phyloP scores from a whole-genome alignment of 2,888 invertebrate genomes.

The Noctua janthe region DNA sequence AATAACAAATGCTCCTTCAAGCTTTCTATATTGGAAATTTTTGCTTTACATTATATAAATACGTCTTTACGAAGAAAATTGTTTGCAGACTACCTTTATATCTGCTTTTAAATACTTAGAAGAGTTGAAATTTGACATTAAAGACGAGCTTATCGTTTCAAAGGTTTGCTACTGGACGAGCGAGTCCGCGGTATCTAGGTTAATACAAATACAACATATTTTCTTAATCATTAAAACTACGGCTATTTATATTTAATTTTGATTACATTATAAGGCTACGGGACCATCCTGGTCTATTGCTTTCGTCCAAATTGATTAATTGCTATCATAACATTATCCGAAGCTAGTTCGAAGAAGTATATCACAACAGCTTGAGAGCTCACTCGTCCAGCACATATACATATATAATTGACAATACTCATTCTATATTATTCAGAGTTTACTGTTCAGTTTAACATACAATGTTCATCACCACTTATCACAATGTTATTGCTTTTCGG shows the following conservation, averaged over 20 bases:
- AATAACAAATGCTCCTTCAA: slow-evolving; percentile 87
- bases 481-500: slow-evolving; percentile 89
- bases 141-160: slow-evolving; percentile 66
- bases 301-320: slow-evolving; percentile 57
- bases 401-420: slow-evolving; percentile 87
- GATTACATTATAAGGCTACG: slow-evolving; percentile 65
- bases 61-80: slow-evolving; percentile 71
- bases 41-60: slow-evolving; percentile 74
- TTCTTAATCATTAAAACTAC: slow-evolving; percentile 57
- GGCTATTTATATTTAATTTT: slow-evolving; percentile 54
- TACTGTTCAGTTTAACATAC: slow-evolving; percentile 74
- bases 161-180: slow-evolving; percentile 50
- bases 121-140: slow-evolving; percentile 68
- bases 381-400: slow-evolving; percentile 66
- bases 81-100: slow-evolving; percentile 67
- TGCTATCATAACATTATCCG: slow-evolving; percentile 59
- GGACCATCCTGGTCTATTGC: slow-evolving; percentile 67
- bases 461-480: slow-evolving; percentile 85
- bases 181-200: slow-evolving; percentile 48
- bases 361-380: slow-evolving; percentile 66
- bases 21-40: slow-evolving; percentile 84
- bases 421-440: slow-evolving; percentile 79
- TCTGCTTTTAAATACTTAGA: slow-evolving; percentile 69
- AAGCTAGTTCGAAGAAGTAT: slow-evolving; percentile 45
- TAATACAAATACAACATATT: slow-evolving; percentile 58